phyloP scores from a whole-genome alignment of 2,113 vertebrate genomes.

The Himantopus leucocephalus region DNA sequence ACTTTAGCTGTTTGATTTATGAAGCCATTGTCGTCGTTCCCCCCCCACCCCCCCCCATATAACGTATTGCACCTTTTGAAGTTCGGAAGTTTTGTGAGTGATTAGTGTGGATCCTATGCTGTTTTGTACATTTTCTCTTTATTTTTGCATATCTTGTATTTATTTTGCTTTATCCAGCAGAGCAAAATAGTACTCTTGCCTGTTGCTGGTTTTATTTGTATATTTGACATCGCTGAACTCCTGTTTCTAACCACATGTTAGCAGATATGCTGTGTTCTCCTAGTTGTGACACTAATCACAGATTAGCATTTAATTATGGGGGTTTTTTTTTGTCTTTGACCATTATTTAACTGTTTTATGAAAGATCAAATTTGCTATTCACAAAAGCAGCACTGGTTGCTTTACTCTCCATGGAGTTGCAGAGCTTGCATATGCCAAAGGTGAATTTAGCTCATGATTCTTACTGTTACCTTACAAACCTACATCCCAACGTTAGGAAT shows the following conservation, averaged over 20 bases:
- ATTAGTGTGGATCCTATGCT: neutral
- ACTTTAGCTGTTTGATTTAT: constrained; percentile 31
- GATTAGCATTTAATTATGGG: neutral
- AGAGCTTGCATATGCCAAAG: neutral
- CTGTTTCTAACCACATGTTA: neutral
- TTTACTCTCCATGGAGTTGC: neutral
- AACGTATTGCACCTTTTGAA: neutral
- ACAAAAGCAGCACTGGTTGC: neutral
- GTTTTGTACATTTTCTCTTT: neutral
- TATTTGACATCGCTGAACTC: neutral
- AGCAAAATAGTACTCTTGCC: neutral
- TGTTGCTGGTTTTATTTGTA: constrained; percentile 21
- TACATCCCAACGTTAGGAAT: neutral
- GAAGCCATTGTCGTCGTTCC: neutral
- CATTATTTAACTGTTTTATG: neutral
- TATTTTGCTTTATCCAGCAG: neutral
- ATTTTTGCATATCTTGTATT: neutral
- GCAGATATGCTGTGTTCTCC: neutral
- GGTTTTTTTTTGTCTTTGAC: neutral
- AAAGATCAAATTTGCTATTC: neutral
- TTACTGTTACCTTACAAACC: neutral
- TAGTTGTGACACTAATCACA: neutral
- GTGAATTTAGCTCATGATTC: neutral
- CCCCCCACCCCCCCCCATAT: neutral
- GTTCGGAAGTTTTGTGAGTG: neutral